phyloP scores from a whole-genome alignment of 2,113 vertebrate species.

The Pangasianodon gigas region DNA sequence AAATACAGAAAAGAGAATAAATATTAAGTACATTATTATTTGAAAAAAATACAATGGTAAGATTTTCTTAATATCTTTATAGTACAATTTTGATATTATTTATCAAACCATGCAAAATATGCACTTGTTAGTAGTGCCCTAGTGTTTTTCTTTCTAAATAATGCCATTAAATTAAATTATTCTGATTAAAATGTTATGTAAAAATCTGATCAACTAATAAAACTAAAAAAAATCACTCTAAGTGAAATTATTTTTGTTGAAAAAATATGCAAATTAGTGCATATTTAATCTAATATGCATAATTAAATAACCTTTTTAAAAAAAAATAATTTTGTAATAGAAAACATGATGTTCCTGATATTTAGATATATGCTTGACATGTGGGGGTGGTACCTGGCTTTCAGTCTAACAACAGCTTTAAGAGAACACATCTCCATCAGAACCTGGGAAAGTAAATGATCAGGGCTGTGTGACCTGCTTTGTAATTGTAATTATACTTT shows the following conservation, averaged over 20 bases:
- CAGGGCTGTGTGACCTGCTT: conserved; percentile 21
- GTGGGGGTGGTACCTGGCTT: neutral
- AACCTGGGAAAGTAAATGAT: neutral
- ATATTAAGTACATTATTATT: too few relatives aligned
- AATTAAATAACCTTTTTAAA: neutral
- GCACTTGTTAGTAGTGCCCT: too few relatives aligned
- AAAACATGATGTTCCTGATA: neutral
- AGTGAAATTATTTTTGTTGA: too few relatives aligned
- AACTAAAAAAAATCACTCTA: neutral
- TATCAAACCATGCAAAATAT: neutral
- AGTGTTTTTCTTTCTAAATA: neutral
- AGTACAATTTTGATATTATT: neutral
- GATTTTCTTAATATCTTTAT: too few relatives aligned
- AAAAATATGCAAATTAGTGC: neutral
- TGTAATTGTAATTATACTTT: conserved; percentile 21
- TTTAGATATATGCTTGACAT: too few relatives aligned
- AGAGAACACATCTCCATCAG: neutral
- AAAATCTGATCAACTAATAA: neutral
- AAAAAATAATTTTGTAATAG: neutral
- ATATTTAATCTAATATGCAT: neutral
- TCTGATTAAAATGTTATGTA: neutral
- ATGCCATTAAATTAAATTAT: neutral
- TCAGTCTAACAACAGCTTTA: neutral
- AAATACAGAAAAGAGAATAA: too few relatives aligned
- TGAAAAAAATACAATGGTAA: too few relatives aligned